Base-by-base conservation (phyloP, 2,113 vertebrate species). In the Macquaria ambigua region DNA sequence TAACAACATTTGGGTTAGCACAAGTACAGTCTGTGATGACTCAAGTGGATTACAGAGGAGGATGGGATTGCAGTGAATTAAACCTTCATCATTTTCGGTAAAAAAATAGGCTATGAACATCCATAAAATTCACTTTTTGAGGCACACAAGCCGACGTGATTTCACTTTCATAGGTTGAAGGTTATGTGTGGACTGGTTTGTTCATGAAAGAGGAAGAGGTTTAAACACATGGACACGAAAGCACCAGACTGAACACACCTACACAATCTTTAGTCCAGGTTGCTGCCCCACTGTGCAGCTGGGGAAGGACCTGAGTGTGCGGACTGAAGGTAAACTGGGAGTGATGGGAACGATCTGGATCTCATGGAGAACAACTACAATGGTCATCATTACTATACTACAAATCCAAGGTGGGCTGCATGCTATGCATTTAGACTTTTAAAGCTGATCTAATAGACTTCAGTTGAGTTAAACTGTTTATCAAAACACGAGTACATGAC, bases 121-220 rank as follows among this genome's bases (percentile, higher is more conserved):
- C 21, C 15, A 25, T 18, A 31, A 25, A 41, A 23, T 4, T 64
- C n/a, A 34, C n/a, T 6, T 67, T 63, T 43, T 20, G 0, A 68
- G 25, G 21, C 8, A 20, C 4, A 3, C 2, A 23, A 23, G 9
- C 34, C 6, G 0, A 7, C 18, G 2, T 39, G 3, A n/a, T 82
- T 89, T 75, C 74, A 66, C 78, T 85, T 78, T 86, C 83, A 78
- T 1, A 53, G 14, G 41, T 9, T 16, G 18, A 67, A 25, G 1
- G 9, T 34, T 58, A 12, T 6, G 21, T 25, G 25, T 64, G 59
- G 7, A 37, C 12, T 46, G 11, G 1, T 62, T 52, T n/a, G 37
- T 70, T 25, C 4, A 28, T 80, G 81, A 94, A 94, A 93, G 89
- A 89, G 93, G 92, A 93, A 94, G 74, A 68, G 52, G 53, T 67